Evolutionary conservation across 37 sponge, comb jelly and placozoan genomes (phyloP), one percentile per base, ranked within the genome.

Genomic region (Corticium candelabrum): DNA sequence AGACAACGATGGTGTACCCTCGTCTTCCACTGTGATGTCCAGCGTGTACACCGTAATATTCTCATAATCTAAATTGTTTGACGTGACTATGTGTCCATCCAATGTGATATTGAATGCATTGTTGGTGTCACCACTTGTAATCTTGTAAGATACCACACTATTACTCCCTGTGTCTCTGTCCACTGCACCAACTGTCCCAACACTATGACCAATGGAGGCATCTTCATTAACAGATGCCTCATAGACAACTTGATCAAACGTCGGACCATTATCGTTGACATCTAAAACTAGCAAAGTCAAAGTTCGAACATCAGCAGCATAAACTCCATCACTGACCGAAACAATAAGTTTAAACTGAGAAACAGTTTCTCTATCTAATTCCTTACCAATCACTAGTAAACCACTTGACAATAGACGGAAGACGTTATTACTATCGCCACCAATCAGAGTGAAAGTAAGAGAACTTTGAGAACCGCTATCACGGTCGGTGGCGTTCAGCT

Each of bases 351-450:
- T 4, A 75, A 79, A 88, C 2, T 36, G 1, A 2, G 37, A 62
- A 11, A 41, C 21, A 5, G 40, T 34, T 39, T 90, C 91, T 57
- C 84, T 77, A 41, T 90, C 85, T 37, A 90, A 77, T 2, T 39
- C 35, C n/a, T 74, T 79, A 50, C 74, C 74, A 37, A 87, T 74
- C 34, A 78, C 11, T 0, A 90, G 37, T 37, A 69, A 41, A 5
- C 87, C 88, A 7, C 69, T 40, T 4, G 38, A 31, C 75, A 33
- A 4, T 4, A 2, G 40, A 69, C 72, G 37, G 36, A 34, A 70
- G 29, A 15, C 31, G 73, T 70, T 35, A 15, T 34, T 70, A 34
- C 4, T 32, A 15, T 81, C 50, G 2, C 62, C 35, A 0, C 27
- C 41, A 7, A 56, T 37, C 2, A 74, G 50, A 1, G 78, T 34